Conservation (phyloP, 1,140 invertebrate genomes). For the Cepaea nemoralis region DNA sequence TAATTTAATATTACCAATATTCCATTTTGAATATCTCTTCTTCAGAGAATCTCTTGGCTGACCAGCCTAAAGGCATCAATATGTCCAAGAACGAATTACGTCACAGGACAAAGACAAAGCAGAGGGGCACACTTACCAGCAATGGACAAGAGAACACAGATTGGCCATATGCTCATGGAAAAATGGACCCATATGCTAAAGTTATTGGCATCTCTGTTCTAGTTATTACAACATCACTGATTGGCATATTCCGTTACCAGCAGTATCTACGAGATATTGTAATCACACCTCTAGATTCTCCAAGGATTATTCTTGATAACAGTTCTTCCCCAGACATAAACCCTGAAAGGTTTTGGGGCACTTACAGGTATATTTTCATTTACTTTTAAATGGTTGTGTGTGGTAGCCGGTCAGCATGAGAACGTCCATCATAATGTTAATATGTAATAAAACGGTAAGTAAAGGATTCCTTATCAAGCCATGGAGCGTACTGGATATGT, state of each 20-base stretch:
- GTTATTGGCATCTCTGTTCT: constrained; percentile 38
- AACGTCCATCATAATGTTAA: neutral
- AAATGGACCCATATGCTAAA: constrained; percentile 35
- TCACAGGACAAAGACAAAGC: constrained; percentile 12
- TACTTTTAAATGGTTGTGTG: too few relatives aligned
- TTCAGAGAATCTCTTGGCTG: neutral
- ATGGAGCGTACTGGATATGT: too few relatives aligned
- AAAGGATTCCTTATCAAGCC: too few relatives aligned
- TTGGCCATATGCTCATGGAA: constrained; percentile 26
- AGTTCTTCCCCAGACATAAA: constrained; percentile 78
- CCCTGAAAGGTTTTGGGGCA: constrained; percentile 91
- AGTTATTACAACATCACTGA: constrained; percentile 69
- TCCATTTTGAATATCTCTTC: neutral
- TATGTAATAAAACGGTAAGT: too few relatives aligned
- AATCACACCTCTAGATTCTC: constrained; percentile 85
- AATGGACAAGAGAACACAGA: constrained; percentile 20
- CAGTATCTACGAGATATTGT: constrained; percentile 89
- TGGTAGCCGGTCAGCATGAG: neutral
- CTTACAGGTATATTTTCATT: constrained; percentile 80
- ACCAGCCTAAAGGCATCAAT: neutral
- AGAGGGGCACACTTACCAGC: neutral
- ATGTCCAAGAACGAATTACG: constrained; percentile 35
- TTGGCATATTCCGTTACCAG: constrained; percentile 82
- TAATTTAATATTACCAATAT: neutral
- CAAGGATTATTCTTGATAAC: constrained; percentile 79